Conservation (phyloP, 1,140 invertebrate genomes). For the Heliconius hewitsoni region DNA sequence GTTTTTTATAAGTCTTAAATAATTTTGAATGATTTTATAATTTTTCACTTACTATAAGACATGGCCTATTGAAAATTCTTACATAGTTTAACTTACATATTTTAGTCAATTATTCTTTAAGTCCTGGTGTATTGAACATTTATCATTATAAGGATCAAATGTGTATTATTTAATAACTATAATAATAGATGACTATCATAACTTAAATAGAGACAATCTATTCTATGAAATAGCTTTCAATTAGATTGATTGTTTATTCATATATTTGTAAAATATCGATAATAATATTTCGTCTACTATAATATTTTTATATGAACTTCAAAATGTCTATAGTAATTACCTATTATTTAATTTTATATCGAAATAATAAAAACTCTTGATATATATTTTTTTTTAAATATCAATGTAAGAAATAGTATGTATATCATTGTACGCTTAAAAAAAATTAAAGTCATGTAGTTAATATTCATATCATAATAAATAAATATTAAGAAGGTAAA, state of each 20-base stretch:
- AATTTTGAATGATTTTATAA: background rate
- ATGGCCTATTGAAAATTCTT: slow-evolving; percentile 59
- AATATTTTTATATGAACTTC: slow-evolving; percentile 15
- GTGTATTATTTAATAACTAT: slow-evolving; percentile 26
- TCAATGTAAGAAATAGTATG: background rate
- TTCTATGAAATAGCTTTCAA: slow-evolving; percentile 22
- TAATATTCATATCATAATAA: slow-evolving; percentile 13
- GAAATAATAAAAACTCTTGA: background rate
- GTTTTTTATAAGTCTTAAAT: too few relatives aligned
- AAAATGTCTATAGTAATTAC: background rate
- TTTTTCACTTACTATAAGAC: background rate
- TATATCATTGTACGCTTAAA: slow-evolving; percentile 5
- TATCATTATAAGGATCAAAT: slow-evolving; percentile 34
- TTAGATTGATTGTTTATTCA: slow-evolving; percentile 17
- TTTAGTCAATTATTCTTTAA: slow-evolving; percentile 65
- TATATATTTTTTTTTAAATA: background rate
- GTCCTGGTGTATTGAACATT: slow-evolving; percentile 30
- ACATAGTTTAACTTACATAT: slow-evolving; percentile 51
- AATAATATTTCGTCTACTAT: slow-evolving; percentile 4
- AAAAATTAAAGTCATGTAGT: slow-evolving; percentile 2
- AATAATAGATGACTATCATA: slow-evolving; percentile 11
- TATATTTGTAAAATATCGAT: slow-evolving; percentile 9
- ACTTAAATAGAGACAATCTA: slow-evolving; percentile 4
- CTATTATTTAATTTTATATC: slow-evolving; percentile 2
- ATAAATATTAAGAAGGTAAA: background rate